These are phyloP conservation scores for Epinephelus lanceolatus DNA, from an alignment of 2,113 vertebrate species.

Conservation along the genomic window DNA sequence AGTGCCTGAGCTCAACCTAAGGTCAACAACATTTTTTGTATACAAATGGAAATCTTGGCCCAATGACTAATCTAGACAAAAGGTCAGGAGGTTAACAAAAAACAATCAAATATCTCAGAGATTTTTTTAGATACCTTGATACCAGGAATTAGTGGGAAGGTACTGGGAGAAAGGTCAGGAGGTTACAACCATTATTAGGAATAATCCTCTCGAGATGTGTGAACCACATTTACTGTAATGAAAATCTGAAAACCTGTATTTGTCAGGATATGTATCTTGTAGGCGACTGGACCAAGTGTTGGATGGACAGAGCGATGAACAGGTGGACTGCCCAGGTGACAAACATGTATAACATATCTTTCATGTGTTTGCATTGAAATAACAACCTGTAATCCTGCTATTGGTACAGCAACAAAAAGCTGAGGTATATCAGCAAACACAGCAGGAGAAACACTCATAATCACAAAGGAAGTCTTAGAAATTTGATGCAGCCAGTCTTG, in stretches of 20 bases:
- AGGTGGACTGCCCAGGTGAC: neutral
- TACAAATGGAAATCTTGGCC: neutral
- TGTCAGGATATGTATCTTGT: neutral
- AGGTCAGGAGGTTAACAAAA: neutral
- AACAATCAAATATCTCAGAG: neutral
- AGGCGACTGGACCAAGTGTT: neutral
- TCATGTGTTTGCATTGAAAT: neutral
- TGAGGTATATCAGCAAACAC: neutral
- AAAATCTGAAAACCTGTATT: neutral
- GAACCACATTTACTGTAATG: neutral
- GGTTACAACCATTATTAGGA: neutral
- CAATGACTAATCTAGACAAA: neutral
- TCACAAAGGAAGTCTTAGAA: slow-evolving; percentile 49
- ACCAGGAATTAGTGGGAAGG: neutral
- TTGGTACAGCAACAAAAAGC: slow-evolving; percentile 18
- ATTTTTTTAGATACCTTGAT: neutral
- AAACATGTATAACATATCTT: neutral
- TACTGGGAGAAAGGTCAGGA: neutral
- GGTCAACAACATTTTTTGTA: neutral
- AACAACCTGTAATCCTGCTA: neutral
- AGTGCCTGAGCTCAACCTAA: neutral
- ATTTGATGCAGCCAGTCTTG: slow-evolving; percentile 54
- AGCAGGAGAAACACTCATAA: slow-evolving; percentile 41
- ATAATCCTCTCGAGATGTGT: neutral
- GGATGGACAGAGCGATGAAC: neutral